Evolutionary conservation across 2,888 invertebrate species (phyloP), one percentile per base, ranked within the genome.

Genomic region (Drosophila formosana): DNA sequence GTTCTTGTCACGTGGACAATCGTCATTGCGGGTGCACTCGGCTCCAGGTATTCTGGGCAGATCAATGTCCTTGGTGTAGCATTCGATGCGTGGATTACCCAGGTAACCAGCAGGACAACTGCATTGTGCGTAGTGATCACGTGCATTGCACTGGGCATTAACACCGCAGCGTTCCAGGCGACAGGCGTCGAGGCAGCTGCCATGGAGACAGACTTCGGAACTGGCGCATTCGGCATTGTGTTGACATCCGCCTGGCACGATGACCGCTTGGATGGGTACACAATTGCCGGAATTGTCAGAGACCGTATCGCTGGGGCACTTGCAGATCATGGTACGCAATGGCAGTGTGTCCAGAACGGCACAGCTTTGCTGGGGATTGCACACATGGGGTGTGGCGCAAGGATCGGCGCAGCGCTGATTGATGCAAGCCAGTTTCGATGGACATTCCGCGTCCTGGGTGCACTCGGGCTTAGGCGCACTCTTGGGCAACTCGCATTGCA

Each of bases 241-340:
- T 53, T 94, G 94, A 89, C 97, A 97, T 81, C 95, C 95, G 3
- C 93, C 91, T 69, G 93, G 90, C 4, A 75, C 63, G 69, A 94
- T 93, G 69, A 93, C 93, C 66, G 93, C 93, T 43, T 94, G 94
- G 28, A 94, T 94, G 26, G 93, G 91, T 72, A 95, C 94, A 91
- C 97, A 97, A 74, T 95, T 95, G 77, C 95, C 96, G 60, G 95
- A 95, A 5, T 94, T 94, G 75, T 96, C 96, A 0, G 95, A 95
- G 47, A 96, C 94, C 0, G 96, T 96, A 71, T 97, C 97, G 43
- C 95, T 94, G 13, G 97, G 96, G 92, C 98, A 98, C 87, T 96
- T 95, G 90, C 98, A 98, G 82, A 97, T 96, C 82, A 97, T 95
- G 0, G 97, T 97, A 56, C 97, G 94, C 72, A 97, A 92, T 2